Conservation (phyloP, 2,797 vertebrate species). For the Arnoldichthys spilopterus region DNA sequence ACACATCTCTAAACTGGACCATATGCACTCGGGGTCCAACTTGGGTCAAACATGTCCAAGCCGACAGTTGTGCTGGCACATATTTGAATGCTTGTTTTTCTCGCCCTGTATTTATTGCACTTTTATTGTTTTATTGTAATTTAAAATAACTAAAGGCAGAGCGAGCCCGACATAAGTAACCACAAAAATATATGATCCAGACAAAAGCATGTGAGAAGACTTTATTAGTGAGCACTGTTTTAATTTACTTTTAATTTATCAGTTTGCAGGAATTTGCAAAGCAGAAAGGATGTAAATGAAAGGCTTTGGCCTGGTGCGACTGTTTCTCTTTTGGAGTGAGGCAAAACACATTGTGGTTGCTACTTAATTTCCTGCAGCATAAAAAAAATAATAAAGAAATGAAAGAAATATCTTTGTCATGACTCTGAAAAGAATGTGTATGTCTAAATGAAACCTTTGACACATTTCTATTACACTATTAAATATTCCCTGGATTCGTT, state of each 20-base stretch:
- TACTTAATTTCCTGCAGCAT: conserved; percentile 54
- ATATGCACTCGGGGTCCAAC: conserved; percentile 19
- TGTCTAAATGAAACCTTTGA: conserved; percentile 34
- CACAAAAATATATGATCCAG: conserved; percentile 47
- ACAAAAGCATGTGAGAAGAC: conserved; percentile 35
- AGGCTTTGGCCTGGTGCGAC: conserved; percentile 35
- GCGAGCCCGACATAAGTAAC: conserved; percentile 39
- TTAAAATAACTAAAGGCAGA: conserved; percentile 40
- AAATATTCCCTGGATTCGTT: conserved; percentile 4
- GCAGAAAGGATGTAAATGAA: conserved; percentile 52
- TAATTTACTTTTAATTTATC: conserved; percentile 50
- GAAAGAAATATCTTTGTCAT: conserved; percentile 30
- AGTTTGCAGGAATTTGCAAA: conserved; percentile 36
- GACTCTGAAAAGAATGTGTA: conserved; percentile 27
- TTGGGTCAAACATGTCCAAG: neutral
- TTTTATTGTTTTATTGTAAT: conserved; percentile 31
- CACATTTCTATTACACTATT: conserved; percentile 32
- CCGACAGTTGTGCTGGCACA: conserved; percentile 1
- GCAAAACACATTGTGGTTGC: conserved; percentile 44
- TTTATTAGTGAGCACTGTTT: conserved; percentile 46
- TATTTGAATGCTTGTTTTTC: neutral
- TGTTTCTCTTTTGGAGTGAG: conserved; percentile 37
- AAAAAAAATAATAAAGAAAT: conserved; percentile 48
- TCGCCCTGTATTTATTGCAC: conserved; percentile 20
- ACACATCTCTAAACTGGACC: neutral